A percentile compares a stretch with the other conserved stretches of the same genome.
Evolutionary conservation across 2,888 invertebrate species (phyloP).

Genomic region (Habroteleia sp.): DNA sequence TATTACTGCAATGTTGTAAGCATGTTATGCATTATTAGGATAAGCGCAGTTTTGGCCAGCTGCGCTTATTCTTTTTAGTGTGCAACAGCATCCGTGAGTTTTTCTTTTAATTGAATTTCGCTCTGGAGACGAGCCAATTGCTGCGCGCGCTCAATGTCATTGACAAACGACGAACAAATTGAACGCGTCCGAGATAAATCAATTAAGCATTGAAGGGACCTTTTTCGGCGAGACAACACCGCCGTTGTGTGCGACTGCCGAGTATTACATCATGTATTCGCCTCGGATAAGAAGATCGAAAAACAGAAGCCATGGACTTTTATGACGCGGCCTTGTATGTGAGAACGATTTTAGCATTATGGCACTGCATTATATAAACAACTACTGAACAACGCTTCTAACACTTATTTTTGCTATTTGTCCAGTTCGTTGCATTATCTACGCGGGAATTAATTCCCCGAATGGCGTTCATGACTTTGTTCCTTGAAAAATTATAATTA

Average conservation of each 20-base stretch:
- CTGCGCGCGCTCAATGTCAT: constrained; percentile 17
- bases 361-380: neutral
- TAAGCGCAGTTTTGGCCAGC: no score
- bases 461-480: neutral
- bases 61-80: neutral
- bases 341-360: neutral
- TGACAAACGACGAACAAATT: constrained; percentile 20
- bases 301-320: neutral
- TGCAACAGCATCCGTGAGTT: constrained; percentile 7
- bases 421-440: neutral
- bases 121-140: constrained; percentile 18
- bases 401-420: neutral
- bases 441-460: neutral
- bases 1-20: no score
- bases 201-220: constrained; percentile 4
- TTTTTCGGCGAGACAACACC: constrained; percentile 1
- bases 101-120: constrained; percentile 26
- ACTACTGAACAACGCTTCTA: neutral
- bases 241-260: neutral
- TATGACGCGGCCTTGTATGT: neutral
- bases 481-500: no score
- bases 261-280: neutral
- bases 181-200: constrained; percentile 7
- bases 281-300: neutral
- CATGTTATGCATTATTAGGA: no score